These are phyloP conservation scores for Cheirogaleus medius DNA, from an alignment of 2,113 vertebrate species.

Conservation along the genomic window DNA sequence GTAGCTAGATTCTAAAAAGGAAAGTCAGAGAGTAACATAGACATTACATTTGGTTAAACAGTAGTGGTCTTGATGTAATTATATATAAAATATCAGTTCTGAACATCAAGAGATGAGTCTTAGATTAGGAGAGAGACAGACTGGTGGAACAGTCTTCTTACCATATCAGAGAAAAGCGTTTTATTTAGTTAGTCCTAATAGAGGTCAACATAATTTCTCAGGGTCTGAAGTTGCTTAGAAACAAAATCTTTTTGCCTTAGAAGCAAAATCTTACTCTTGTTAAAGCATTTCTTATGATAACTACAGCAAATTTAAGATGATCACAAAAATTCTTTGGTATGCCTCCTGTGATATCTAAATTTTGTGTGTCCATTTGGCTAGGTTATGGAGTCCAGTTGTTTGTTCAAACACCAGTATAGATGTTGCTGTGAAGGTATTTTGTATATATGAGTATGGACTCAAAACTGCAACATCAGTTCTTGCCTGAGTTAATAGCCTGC, in stretches of 20 bases:
- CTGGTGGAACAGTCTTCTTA: too few species aligned
- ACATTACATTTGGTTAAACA: background rate
- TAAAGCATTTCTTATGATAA: background rate
- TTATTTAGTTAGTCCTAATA: background rate
- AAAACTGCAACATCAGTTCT: background rate
- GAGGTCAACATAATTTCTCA: background rate
- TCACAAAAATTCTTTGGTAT: background rate
- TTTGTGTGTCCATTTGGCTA: background rate
- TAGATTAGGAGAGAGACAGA: background rate
- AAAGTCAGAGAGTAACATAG: background rate
- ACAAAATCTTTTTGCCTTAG: too few species aligned
- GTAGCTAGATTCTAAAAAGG: background rate
- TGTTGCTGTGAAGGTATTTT: background rate
- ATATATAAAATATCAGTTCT: background rate
- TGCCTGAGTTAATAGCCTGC: background rate
- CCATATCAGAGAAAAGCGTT: background rate
- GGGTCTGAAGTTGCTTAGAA: background rate
- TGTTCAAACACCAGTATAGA: background rate
- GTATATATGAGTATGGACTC: background rate
- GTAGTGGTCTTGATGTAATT: background rate
- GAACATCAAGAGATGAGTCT: background rate
- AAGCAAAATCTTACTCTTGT: background rate
- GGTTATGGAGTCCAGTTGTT: background rate
- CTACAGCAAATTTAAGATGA: background rate
- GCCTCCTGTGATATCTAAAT: background rate